Evolutionary conservation across 2,888 invertebrate genomes (phyloP).

Genomic region (Gonocerus acuteangulatus): DNA sequence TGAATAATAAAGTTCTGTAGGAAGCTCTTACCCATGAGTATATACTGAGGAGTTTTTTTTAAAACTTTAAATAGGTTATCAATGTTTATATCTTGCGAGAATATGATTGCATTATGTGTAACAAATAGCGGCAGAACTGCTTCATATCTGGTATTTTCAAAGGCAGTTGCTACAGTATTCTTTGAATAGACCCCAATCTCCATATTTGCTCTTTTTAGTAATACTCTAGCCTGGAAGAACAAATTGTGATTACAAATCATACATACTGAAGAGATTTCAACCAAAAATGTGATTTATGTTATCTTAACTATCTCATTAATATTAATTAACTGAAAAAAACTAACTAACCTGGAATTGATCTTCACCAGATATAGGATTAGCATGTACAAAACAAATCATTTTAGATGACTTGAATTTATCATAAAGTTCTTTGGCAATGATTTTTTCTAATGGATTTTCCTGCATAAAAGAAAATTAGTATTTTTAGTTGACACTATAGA

Average conservation of each 20-base stretch:
- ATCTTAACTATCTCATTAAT: too few species aligned
- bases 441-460: conserved; percentile 63
- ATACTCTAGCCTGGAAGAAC: conserved; percentile 35
- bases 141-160: conserved; percentile 60
- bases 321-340: too few species aligned
- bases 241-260: too few species aligned
- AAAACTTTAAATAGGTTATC: conserved; percentile 55
- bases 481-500: too few species aligned
- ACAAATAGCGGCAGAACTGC: conserved; percentile 56
- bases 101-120: conserved; percentile 59
- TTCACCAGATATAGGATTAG: conserved; percentile 60
- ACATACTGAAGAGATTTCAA: too few species aligned
- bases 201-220: conserved; percentile 60
- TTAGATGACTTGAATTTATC: conserved; percentile 63
- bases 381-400: conserved; percentile 63
- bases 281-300: too few species aligned
- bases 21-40: conserved; percentile 55
- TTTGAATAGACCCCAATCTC: conserved; percentile 58
- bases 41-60: conserved; percentile 62
- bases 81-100: conserved; percentile 59
- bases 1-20: too few species aligned
- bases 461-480: conserved; percentile 32
- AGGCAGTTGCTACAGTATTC: conserved; percentile 57
- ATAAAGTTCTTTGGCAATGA: conserved; percentile 62
- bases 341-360: conserved; percentile 57